phyloP scores from a whole-genome alignment of 2,888 invertebrate genomes.

The Tridacna crocea region DNA sequence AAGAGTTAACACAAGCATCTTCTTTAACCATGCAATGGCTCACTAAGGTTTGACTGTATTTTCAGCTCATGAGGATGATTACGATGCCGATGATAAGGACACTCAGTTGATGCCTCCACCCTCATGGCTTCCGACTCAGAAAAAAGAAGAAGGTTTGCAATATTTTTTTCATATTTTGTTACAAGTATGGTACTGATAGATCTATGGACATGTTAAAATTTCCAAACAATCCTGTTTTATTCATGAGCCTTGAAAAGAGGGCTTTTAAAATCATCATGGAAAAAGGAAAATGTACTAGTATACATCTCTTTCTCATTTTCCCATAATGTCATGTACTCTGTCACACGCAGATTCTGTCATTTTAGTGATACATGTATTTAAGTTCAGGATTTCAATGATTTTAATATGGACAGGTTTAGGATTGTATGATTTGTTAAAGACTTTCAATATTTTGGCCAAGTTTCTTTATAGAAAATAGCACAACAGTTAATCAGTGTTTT shows the following conservation, averaged over 20 bases:
- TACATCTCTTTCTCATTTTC: neutral
- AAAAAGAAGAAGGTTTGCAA: constrained; percentile 19
- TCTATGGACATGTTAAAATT: too few relatives aligned
- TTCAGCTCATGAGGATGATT: constrained; percentile 50
- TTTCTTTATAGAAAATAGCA: too few relatives aligned
- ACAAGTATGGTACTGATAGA: neutral
- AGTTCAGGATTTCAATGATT: too few relatives aligned
- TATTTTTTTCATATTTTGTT: neutral
- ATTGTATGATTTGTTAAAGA: too few relatives aligned
- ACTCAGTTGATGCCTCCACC: constrained; percentile 82
- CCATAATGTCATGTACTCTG: neutral
- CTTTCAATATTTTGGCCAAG: too few relatives aligned
- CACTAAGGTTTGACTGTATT: neutral
- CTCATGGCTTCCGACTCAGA: constrained; percentile 77
- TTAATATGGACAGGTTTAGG: too few relatives aligned
- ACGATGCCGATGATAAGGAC: constrained; percentile 70
- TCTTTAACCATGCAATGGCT: too few relatives aligned
- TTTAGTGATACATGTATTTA: too few relatives aligned
- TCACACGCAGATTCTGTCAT: neutral
- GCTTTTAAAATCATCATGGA: neutral
- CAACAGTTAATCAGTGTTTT: too few relatives aligned
- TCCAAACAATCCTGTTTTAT: too few relatives aligned
- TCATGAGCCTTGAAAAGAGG: neutral
- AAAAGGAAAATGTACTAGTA: neutral
- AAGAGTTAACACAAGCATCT: too few relatives aligned